Conservation (phyloP, 2,888 invertebrate genomes). For the Drosophila cognata region DNA sequence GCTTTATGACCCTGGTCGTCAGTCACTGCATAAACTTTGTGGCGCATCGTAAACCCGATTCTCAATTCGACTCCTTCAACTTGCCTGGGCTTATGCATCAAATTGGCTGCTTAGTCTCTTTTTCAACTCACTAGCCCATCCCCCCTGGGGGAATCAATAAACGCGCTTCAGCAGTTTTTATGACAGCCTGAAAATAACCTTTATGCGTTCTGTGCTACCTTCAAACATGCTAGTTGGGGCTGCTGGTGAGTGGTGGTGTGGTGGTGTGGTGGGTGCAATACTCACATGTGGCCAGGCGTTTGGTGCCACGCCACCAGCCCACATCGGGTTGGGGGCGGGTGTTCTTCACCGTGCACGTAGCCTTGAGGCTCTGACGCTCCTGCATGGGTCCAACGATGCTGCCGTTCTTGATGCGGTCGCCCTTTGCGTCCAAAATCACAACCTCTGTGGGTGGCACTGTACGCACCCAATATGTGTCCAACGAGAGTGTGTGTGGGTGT, state of each 20-base stretch:
- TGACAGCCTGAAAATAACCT: constrained; percentile 47
- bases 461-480: constrained; percentile 31
- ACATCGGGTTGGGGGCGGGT: constrained; percentile 94
- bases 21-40: constrained; percentile 70
- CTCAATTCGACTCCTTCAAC: constrained; percentile 14
- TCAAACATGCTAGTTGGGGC: constrained; percentile 29
- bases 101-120: constrained; percentile 67
- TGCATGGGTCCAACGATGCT: constrained; percentile 84
- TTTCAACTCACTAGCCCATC: not conserved
- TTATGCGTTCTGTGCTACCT: constrained; percentile 51
- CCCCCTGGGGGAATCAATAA: constrained; percentile 60
- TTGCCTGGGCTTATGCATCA: constrained; percentile 55
- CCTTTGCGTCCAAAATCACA: constrained; percentile 89
- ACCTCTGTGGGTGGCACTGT: constrained; percentile 92
- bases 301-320: constrained; percentile 93
- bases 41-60: constrained; percentile 67
- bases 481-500: constrained; percentile 35
- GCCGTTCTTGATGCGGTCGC: constrained; percentile 87
- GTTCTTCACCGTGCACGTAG: constrained; percentile 87
- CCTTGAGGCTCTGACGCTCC: constrained; percentile 83
- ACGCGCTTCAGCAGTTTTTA: constrained; percentile 71
- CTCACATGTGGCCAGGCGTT: constrained; percentile 86
- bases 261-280: constrained; percentile 27
- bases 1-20: constrained; percentile 59
- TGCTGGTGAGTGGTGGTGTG: not conserved